A percentile compares a stretch with the other conserved stretches of the same genome.
phyloP scores from a whole-genome alignment of 2,113 vertebrate genomes.

The Dipodomys merriami region DNA sequence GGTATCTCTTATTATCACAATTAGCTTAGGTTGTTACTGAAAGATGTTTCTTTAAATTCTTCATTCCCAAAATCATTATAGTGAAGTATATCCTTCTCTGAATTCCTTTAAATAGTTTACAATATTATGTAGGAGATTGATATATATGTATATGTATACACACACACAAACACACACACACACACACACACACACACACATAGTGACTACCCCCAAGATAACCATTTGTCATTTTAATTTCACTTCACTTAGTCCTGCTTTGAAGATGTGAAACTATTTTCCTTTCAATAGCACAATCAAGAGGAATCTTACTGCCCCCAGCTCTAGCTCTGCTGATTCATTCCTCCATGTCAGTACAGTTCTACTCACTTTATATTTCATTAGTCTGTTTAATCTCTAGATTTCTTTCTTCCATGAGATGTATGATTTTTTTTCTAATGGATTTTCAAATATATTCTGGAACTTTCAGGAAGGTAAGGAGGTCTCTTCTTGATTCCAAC shows the following conservation, averaged over 20 bases:
- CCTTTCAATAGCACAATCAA: background rate
- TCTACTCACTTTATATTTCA: background rate
- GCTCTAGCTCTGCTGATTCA: background rate
- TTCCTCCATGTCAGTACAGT: background rate
- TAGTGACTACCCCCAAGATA: background rate
- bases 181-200: too few species aligned
- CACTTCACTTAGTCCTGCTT: background rate
- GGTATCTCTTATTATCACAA: conserved; percentile 25
- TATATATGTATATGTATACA: too few species aligned
- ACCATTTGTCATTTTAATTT: background rate
- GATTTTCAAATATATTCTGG: background rate
- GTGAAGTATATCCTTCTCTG: background rate
- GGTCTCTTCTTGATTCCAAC: background rate
- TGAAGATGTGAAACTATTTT: background rate
- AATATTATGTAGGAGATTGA: background rate
- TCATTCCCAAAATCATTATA: background rate
- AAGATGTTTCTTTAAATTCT: background rate
- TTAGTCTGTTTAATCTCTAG: background rate
- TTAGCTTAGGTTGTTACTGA: background rate
- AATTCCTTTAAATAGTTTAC: conserved; percentile 16
- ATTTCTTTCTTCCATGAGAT: background rate
- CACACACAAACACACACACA: too few species aligned
- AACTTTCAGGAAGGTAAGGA: background rate
- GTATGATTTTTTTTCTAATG: background rate
- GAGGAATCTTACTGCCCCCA: background rate